phyloP scores from a whole-genome alignment of 2,888 invertebrate genomes.

The Sarcophaga caerulescens region DNA sequence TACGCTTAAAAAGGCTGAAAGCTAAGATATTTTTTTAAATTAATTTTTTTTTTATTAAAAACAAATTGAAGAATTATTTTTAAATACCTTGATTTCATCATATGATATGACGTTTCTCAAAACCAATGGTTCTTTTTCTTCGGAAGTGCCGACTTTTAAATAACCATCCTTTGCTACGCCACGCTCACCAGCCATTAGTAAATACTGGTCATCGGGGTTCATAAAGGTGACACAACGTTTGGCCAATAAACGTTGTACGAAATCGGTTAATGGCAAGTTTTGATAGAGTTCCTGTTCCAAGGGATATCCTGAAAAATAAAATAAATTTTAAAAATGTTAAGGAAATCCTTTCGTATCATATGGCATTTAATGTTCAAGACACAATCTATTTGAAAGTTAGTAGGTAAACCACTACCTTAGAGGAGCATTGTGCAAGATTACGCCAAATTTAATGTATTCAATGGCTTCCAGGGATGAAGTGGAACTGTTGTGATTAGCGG shows the following conservation, averaged over 20 bases:
- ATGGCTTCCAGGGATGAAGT: too few relatives aligned
- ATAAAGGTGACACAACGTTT: slow-evolving; percentile 81
- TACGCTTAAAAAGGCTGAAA: slow-evolving; percentile 81
- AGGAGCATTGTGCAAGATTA: too few relatives aligned
- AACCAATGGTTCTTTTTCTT: slow-evolving; percentile 79
- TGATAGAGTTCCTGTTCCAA: slow-evolving; percentile 77
- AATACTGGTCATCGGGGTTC: slow-evolving; percentile 76
- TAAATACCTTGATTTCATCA: slow-evolving; percentile 82
- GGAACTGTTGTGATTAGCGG: too few relatives aligned
- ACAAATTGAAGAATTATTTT: not conserved
- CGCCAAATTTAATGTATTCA: too few relatives aligned
- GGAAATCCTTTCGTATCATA: too few relatives aligned
- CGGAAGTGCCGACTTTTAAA: slow-evolving; percentile 81
- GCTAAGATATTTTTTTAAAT: slow-evolving; percentile 23
- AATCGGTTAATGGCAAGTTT: slow-evolving; percentile 79
- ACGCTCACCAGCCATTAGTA: slow-evolving; percentile 76
- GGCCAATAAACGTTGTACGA: slow-evolving; percentile 81
- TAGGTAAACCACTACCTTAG: too few relatives aligned
- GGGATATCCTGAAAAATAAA: slow-evolving; percentile 53
- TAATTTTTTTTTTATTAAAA: too few relatives aligned
- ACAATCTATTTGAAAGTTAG: too few relatives aligned
- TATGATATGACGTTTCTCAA: slow-evolving; percentile 82
- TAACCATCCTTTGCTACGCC: slow-evolving; percentile 79
- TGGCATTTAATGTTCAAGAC: too few relatives aligned
- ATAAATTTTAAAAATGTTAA: too few relatives aligned